phyloP scores from a whole-genome alignment of 2,797 vertebrate genomes.

The Danio tinwini region DNA sequence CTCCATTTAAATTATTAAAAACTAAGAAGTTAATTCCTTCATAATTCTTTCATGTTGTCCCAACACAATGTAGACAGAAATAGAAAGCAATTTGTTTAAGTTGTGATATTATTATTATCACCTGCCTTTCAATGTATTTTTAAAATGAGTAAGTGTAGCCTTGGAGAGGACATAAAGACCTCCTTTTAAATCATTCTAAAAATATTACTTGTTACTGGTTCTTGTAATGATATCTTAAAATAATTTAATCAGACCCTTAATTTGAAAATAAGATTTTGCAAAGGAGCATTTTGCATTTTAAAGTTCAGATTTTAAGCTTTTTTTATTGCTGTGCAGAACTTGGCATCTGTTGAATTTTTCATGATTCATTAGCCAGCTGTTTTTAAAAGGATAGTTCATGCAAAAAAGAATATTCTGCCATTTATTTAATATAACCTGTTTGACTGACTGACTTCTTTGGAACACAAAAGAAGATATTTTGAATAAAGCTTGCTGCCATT shows the following conservation, averaged over 20 bases:
- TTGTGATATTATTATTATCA: not conserved
- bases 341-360: not conserved
- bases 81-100: not conserved
- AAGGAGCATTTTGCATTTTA: too few species aligned
- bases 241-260: not conserved
- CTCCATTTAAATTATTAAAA: too few species aligned
- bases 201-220: not conserved
- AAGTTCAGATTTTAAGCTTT: not conserved
- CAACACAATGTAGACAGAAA: too few species aligned
- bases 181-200: not conserved
- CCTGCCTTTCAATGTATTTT: not conserved
- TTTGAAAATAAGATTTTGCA: too few species aligned
- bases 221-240: not conserved
- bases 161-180: not conserved
- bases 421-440: too few species aligned
- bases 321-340: not conserved
- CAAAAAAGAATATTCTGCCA: too few species aligned
- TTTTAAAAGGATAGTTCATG: too few species aligned
- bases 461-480: too few species aligned
- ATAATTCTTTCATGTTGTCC: too few species aligned
- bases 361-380: not conserved
- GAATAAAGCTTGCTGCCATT: too few species aligned
- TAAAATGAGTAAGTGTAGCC: not conserved
- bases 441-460: too few species aligned
- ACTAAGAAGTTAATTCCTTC: too few species aligned